These are phyloP conservation scores for Champsocephalus gunnari DNA, from an alignment of 2,797 vertebrate species.

Conservation along the genomic window DNA sequence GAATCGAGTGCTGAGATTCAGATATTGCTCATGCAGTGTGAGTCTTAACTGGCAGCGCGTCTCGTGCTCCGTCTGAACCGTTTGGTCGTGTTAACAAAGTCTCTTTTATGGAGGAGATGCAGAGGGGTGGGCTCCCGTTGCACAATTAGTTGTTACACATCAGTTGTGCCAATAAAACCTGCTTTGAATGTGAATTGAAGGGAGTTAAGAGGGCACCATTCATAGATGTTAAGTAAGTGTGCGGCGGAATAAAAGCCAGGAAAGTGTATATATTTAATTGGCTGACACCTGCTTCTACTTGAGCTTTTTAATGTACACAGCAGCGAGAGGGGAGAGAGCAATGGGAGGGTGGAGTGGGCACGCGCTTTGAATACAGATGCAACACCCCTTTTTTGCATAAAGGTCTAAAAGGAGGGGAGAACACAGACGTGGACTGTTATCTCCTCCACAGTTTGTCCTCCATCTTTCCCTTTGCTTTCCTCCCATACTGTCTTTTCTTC, in stretches of 20 bases:
- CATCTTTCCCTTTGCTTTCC: conserved; percentile 42
- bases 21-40: conserved; percentile 65
- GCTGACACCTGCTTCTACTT: conserved; percentile 80
- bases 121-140: conserved; percentile 49
- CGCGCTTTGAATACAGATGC: conserved; percentile 77
- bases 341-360: conserved; percentile 60
- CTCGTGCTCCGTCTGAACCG: conserved; percentile 63
- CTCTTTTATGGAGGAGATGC: conserved; percentile 62
- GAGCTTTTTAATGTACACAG: conserved; percentile 74
- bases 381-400: conserved; percentile 70
- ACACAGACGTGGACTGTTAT: conserved; percentile 68
- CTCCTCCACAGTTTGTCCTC: conserved; percentile 56
- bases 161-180: conserved; percentile 76
- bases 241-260: conserved; percentile 70
- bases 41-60: conserved; percentile 61
- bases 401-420: conserved; percentile 64
- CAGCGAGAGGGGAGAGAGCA: conserved; percentile 54
- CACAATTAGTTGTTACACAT: conserved; percentile 70
- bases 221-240: conserved; percentile 74
- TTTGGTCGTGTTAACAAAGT: conserved; percentile 76
- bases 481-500: conserved; percentile 36
- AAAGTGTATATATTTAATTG: conserved; percentile 82
- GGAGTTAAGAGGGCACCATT: conserved; percentile 77
- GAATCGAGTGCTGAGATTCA: conserved; percentile 50
- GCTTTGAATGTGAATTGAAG: conserved; percentile 78